phyloP scores from a whole-genome alignment of 1,140 invertebrate genomes.

The Drosophila repleta region DNA sequence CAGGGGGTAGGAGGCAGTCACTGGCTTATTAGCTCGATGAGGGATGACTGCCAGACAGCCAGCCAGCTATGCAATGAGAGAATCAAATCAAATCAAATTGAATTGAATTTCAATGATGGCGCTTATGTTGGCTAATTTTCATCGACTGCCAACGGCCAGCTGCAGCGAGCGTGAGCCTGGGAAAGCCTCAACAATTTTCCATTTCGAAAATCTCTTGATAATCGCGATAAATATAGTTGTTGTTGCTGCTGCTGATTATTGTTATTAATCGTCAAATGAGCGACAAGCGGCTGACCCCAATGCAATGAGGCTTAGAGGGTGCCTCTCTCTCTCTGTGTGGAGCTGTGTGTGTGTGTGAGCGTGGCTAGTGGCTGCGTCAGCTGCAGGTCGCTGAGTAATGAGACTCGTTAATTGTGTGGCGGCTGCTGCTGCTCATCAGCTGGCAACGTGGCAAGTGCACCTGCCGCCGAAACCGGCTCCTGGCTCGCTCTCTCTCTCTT shows the following conservation, averaged over 20 bases:
- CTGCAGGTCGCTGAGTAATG: conserved; percentile 46
- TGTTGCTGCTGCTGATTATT: conserved; percentile 35
- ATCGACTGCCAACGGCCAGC: conserved; percentile 15
- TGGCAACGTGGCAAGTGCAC: conserved; percentile 26
- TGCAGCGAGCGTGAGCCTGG: conserved; percentile 16
- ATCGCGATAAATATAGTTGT: neutral
- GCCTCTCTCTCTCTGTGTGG: neutral
- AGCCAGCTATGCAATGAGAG: too few relatives aligned
- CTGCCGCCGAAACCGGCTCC: conserved; percentile 47
- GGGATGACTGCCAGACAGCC: conserved; percentile 25
- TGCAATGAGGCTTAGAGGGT: conserved; percentile 17
- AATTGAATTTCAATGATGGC: conserved; percentile 45
- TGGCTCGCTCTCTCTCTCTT: neutral
- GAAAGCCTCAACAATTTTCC: conserved; percentile 27
- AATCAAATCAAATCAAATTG: conserved; percentile 40
- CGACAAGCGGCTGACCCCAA: conserved; percentile 44
- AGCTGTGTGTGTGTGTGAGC: neutral
- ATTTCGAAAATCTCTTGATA: conserved; percentile 13
- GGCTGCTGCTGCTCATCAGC: conserved; percentile 20
- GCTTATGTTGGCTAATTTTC: conserved; percentile 17
- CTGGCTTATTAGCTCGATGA: conserved; percentile 44
- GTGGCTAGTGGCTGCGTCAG: conserved; percentile 13
- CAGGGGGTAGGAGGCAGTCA: neutral
- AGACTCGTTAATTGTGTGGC: conserved; percentile 49
- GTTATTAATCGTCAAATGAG: conserved; percentile 50